phyloP scores from a whole-genome alignment of 1,140 invertebrate genomes.

The Papilio xuthus region DNA sequence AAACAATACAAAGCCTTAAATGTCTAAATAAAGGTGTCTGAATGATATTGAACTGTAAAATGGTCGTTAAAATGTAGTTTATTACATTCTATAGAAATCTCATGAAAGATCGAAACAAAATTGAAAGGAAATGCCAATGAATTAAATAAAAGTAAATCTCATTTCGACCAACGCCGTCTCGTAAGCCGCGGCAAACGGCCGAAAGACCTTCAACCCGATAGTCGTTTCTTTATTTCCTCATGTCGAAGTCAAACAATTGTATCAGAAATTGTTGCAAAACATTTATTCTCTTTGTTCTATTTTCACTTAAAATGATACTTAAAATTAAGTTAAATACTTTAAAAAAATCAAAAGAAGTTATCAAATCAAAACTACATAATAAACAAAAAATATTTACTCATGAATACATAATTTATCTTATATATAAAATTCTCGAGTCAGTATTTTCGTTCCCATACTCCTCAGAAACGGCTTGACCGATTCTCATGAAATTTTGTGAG shows the following conservation, averaged over 20 bases:
- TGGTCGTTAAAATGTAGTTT: background rate
- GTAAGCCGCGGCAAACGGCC: background rate
- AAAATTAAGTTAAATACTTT: background rate
- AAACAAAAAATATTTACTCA: no score
- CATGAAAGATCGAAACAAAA: background rate
- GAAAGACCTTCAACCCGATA: background rate
- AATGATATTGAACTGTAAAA: background rate
- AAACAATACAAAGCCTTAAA: background rate
- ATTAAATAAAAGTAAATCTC: background rate
- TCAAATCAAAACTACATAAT: no score
- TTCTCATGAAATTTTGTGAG: no score
- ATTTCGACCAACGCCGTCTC: background rate
- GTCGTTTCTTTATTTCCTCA: constrained; percentile 15
- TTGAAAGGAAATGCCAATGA: background rate
- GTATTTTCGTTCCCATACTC: no score
- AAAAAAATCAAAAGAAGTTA: background rate
- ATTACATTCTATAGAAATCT: background rate
- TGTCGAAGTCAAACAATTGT: constrained; percentile 17
- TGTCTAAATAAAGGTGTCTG: background rate
- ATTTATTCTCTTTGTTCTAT: background rate
- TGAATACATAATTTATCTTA: no score
- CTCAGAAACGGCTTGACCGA: no score
- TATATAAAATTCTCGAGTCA: no score
- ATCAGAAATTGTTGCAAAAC: constrained; percentile 2
- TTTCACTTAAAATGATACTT: background rate